A percentile compares a stretch with the other conserved stretches of the same genome.
These are phyloP conservation scores for Brachionus paranguensis DNA, from an alignment of 1,140 invertebrate genomes.

Conservation along the genomic window DNA sequence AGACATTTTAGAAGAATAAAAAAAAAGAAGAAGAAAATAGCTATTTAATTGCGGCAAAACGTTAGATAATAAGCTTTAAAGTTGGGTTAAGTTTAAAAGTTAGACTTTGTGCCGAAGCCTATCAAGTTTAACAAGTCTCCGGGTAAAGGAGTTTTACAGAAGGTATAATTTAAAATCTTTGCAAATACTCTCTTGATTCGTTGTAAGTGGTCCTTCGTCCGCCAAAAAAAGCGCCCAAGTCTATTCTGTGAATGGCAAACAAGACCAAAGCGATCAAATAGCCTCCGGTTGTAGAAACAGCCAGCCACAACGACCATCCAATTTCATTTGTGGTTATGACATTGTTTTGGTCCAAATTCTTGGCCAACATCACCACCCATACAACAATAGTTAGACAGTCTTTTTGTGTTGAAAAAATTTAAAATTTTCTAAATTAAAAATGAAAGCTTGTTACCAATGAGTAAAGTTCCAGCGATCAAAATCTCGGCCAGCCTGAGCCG, in stretches of 20 bases:
- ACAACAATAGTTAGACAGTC: constrained; percentile 17
- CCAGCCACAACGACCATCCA: constrained; percentile 36
- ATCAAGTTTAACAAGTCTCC: neutral
- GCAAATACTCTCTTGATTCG: constrained; percentile 40
- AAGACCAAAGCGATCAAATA: constrained; percentile 20
- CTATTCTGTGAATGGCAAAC: constrained; percentile 24
- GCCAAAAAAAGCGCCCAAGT: constrained; percentile 24
- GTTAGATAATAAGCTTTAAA: neutral
- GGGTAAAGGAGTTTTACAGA: neutral
- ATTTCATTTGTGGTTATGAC: constrained; percentile 8
- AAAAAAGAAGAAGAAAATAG: neutral
- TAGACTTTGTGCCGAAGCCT: neutral
- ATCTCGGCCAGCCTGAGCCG: neutral
- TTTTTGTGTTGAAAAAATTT: too few relatives aligned
- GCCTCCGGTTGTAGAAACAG: constrained; percentile 25
- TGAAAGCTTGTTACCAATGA: constrained; percentile 28
- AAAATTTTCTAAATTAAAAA: too few relatives aligned
- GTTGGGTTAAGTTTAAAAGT: neutral
- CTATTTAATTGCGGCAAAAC: neutral
- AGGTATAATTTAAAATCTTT: constrained; percentile 31
- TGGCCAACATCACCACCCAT: constrained; percentile 39
- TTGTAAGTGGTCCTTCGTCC: neutral
- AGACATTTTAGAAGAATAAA: neutral
- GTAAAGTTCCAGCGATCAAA: constrained; percentile 26
- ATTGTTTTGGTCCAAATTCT: neutral